Base-by-base conservation (phyloP, 2,113 vertebrate species). In the Pedionomus torquatus region DNA sequence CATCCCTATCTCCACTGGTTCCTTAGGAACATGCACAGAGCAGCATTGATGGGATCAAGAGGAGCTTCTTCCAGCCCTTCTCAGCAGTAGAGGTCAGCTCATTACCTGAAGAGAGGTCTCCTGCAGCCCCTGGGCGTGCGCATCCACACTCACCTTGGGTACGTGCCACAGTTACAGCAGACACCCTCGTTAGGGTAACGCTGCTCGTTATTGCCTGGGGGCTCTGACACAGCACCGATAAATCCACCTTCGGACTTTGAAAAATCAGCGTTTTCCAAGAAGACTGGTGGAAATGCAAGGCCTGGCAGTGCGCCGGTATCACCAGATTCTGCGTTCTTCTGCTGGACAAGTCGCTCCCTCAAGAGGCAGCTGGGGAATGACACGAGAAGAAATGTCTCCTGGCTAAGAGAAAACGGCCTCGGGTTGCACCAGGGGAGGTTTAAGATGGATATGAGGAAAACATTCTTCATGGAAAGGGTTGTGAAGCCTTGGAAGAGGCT, bases 231-330 rank as follows among this genome's bases (percentile, higher is more conserved):
- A 25, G 54, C 25, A 66, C 31, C 35, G 17, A 28, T 11, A 68
- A 41, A 78, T 13, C 43, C 43, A 25, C 14, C 37, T 21, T 19
- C 41, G 30, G 57, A 10, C 28, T 69, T 48, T n/a, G 19, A 18
- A 28, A 35, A 43, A 8, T 7, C 19, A 11, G 20, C 10, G 3
- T 14, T 30, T 41, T 39, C 60, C 6, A 10, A 6, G 46, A 25
- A 68, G 6, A 10, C 2, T 63, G 72, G 46, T 7, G 46, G 65
- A 68, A 83, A 43, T 2, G 18, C 37, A 61, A 84, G 66, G 30
- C 51, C 41, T 3, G 21, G 19, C 2, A 57, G 26, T 3, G 55
- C 61, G 17, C 26, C 1, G 6, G 2, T 18, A 20, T 12, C 0
- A 0, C 51, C 11, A n/a, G 18, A 13, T 58, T 24, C 65, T 54